Evolutionary conservation across 2,888 invertebrate species (phyloP).

Genomic region (Falcaria lacertinaria): DNA sequence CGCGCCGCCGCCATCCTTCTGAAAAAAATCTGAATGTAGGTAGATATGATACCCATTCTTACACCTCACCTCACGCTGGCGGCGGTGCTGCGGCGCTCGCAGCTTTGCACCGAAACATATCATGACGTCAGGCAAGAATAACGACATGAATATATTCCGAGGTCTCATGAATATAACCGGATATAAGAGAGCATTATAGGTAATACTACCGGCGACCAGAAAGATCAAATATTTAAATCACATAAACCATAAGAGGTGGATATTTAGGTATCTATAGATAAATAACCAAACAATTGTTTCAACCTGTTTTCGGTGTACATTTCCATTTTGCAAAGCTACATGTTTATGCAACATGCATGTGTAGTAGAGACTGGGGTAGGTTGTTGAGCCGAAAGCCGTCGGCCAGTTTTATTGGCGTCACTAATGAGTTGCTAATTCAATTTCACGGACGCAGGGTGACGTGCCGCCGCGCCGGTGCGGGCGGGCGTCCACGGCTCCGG

Average conservation of each 20-base stretch:
- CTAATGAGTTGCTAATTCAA: conserved; percentile 80
- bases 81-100: no score
- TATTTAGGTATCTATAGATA: no score
- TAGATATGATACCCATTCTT: conserved; percentile 9
- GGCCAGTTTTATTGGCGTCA: conserved; percentile 74
- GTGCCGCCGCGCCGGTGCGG: conserved; percentile 27
- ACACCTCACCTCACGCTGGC: no score
- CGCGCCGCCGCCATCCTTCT: conserved; percentile 26
- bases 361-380: conserved; percentile 19
- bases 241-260: no score
- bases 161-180: no score
- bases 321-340: not conserved
- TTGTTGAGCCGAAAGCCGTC: conserved; percentile 36
- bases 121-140: no score
- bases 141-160: no score
- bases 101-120: no score
- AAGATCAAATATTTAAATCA: no score
- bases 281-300: conserved; percentile 1
- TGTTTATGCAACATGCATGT: conserved; percentile 10
- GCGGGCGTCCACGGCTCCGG: conserved; percentile 10
- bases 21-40: conserved; percentile 54
- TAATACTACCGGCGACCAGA: no score
- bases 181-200: no score
- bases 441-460: conserved; percentile 66
- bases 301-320: not conserved